Conservation (phyloP, 2,113 vertebrate species). For the Hyperoodon ampullatus region DNA sequence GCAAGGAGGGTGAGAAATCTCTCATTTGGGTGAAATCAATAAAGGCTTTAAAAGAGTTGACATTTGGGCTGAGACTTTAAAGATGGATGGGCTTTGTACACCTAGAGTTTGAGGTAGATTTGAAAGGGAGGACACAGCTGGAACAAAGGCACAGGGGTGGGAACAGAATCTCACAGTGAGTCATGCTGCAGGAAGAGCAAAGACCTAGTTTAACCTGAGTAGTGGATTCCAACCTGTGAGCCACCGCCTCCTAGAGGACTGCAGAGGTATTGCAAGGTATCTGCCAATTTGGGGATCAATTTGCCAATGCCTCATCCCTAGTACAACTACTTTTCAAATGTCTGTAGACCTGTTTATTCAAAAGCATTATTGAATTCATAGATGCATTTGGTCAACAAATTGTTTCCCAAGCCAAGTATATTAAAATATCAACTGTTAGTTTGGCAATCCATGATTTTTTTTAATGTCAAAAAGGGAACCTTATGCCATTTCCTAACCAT, state of each 20-base stretch:
- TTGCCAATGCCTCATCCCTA: neutral
- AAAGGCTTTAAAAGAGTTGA: conserved; percentile 50
- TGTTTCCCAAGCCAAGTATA: neutral
- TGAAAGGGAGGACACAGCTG: neutral
- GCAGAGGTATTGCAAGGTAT: neutral
- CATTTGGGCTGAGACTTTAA: conserved; percentile 48
- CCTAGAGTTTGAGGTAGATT: neutral
- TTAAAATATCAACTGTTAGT: neutral
- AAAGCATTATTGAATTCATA: neutral
- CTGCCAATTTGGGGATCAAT: neutral
- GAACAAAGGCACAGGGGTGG: neutral
- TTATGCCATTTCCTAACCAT: neutral
- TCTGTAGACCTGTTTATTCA: neutral
- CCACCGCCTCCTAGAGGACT: neutral
- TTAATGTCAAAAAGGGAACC: neutral
- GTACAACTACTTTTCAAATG: neutral
- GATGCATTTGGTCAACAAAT: neutral
- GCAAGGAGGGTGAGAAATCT: neutral
- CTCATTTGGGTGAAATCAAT: conserved; percentile 5
- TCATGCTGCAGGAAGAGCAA: neutral
- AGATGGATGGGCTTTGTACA: conserved; percentile 19
- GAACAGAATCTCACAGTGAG: neutral
- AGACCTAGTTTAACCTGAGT: neutral
- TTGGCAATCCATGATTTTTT: neutral
- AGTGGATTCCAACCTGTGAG: neutral